phyloP scores from a whole-genome alignment of 2,797 vertebrate genomes.

The Hipposideros larvatus region DNA sequence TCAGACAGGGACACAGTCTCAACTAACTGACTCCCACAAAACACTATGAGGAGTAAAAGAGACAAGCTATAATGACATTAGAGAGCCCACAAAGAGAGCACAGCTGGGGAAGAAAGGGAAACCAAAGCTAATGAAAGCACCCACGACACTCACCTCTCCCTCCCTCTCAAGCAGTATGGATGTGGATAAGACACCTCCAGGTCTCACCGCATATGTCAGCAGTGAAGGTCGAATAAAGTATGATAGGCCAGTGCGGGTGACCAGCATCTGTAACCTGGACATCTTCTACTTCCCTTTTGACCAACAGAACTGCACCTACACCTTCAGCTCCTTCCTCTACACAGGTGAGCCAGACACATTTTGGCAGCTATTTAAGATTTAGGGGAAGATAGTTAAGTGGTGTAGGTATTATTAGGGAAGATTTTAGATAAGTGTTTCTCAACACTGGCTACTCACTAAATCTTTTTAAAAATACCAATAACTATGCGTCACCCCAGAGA shows the following conservation, averaged over 20 bases:
- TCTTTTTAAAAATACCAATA: background rate
- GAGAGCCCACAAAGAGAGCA: background rate
- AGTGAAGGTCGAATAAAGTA: constrained; percentile 91
- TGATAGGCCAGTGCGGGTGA: constrained; percentile 90
- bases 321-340: constrained; percentile 91
- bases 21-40: background rate
- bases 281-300: constrained; percentile 93
- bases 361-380: constrained; percentile 16
- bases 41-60: background rate
- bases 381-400: background rate
- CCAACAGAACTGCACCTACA: constrained; percentile 90
- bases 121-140: background rate
- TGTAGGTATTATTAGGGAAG: background rate
- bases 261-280: constrained; percentile 92
- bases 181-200: constrained; percentile 90
- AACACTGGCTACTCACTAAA: background rate
- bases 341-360: constrained; percentile 85
- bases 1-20: background rate
- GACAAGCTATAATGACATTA: background rate
- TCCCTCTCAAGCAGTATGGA: constrained; percentile 87
- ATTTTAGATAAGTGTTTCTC: constrained; percentile 17
- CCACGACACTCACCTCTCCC: background rate
- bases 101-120: background rate
- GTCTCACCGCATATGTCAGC: constrained; percentile 91
- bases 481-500: background rate